Evolutionary conservation across 2,797 vertebrate genomes (phyloP).

Genomic region (Hemibagrus guttatus): DNA sequence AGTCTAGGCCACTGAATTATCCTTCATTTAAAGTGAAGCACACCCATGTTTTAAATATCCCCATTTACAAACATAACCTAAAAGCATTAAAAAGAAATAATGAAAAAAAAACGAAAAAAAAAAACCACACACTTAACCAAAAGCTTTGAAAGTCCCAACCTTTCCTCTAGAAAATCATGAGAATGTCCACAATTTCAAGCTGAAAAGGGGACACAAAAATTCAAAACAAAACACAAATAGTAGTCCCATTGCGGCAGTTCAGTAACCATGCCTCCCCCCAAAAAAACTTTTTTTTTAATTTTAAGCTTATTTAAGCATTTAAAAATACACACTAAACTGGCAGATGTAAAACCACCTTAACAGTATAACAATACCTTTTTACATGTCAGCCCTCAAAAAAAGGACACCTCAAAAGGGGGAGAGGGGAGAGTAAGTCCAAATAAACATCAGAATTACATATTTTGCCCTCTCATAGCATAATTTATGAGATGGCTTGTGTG

Average conservation of each 20-base stretch:
- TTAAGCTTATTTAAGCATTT: constrained; percentile 69
- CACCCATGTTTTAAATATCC: constrained; percentile 72
- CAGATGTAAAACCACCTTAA: constrained; percentile 86
- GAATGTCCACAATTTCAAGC: constrained; percentile 26
- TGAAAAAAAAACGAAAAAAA: constrained; percentile 44
- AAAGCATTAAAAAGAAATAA: constrained; percentile 52
- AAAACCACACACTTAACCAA: constrained; percentile 75
- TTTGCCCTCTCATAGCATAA: constrained; percentile 37
- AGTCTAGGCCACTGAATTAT: constrained; percentile 67
- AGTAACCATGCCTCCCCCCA: constrained; percentile 56
- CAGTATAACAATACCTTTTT: constrained; percentile 74
- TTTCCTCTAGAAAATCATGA: constrained; percentile 31
- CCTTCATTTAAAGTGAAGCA: constrained; percentile 72
- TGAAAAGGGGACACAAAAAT: constrained; percentile 58
- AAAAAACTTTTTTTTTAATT: constrained; percentile 55
- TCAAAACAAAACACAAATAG: constrained; percentile 67
- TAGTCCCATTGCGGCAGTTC: constrained; percentile 55
- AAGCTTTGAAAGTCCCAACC: constrained; percentile 64
- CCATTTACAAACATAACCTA: constrained; percentile 72
- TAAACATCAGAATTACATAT: constrained; percentile 66
- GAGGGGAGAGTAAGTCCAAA: constrained; percentile 72
- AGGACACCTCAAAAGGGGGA: constrained; percentile 72
- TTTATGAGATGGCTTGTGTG: constrained; percentile 71
- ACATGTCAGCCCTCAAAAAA: constrained; percentile 69
- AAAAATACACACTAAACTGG: constrained; percentile 78